Percentiles rank a stretch among this genome's conserved stretches.
Evolutionary conservation across 2,113 vertebrate genomes (phyloP).

Genomic region (Hymenochirus boettgeri): DNA sequence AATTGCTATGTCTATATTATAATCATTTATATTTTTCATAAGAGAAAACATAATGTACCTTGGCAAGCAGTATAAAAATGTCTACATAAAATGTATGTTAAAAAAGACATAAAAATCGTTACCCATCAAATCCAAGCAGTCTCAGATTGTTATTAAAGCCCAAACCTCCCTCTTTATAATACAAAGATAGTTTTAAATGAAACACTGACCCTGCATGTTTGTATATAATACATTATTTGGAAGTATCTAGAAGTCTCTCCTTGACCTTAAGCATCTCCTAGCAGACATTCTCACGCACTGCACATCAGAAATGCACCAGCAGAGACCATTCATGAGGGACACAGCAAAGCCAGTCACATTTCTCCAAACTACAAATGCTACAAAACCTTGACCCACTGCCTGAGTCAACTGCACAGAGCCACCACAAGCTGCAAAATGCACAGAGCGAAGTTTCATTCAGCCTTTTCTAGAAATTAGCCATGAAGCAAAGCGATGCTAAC

Average conservation of each 20-base stretch:
- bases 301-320: conserved; percentile 76
- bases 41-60: no score
- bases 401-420: conserved; percentile 65
- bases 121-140: no score
- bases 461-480: conserved; percentile 49
- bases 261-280: conserved; percentile 71
- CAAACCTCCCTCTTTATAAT: no score
- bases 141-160: no score
- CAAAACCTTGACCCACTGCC: conserved; percentile 63
- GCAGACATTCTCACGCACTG: conserved; percentile 71
- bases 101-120: no score
- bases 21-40: no score
- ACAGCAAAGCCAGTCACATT: conserved; percentile 75
- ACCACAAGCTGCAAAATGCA: conserved; percentile 60
- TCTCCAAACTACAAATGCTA: conserved; percentile 70
- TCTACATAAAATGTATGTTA: no score
- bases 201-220: conserved; percentile 66
- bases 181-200: conserved; percentile 59
- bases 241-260: conserved; percentile 72
- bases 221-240: conserved; percentile 75
- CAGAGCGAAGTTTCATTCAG: conserved; percentile 53
- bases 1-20: no score
- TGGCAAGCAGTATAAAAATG: no score
- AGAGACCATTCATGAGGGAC: conserved; percentile 73
- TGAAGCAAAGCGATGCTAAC: conserved; percentile 56